A percentile compares a stretch with the other conserved stretches of the same genome.
phyloP scores from a whole-genome alignment of 2,113 vertebrate genomes.

The Eudyptes chrysolophus region DNA sequence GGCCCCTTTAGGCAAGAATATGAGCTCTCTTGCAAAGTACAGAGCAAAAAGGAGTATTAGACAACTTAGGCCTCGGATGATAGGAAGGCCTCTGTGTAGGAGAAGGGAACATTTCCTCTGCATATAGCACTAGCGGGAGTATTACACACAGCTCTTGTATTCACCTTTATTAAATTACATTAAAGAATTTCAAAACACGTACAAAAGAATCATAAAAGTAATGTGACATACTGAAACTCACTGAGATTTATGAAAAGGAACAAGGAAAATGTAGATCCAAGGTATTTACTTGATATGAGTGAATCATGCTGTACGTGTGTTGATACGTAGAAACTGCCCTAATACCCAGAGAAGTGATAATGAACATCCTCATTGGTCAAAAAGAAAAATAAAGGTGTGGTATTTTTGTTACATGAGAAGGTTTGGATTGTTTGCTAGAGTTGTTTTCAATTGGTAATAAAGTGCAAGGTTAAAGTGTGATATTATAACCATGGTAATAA shows the following conservation, averaged over 20 bases:
- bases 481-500: not conserved
- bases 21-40: not conserved
- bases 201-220: not conserved
- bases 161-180: not conserved
- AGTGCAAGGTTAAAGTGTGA: not conserved
- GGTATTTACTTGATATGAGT: not conserved
- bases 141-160: not conserved
- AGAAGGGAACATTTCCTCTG: not conserved
- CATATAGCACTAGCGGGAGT: accelerated
- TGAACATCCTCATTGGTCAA: not conserved
- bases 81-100: not conserved
- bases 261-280: not conserved
- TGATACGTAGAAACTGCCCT: not conserved
- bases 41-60: not conserved
- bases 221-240: not conserved
- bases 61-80: not conserved
- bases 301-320: not conserved
- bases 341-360: not conserved
- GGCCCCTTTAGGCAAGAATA: not conserved
- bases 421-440: not conserved
- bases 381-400: not conserved
- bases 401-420: not conserved
- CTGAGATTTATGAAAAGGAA: not conserved
- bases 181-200: not conserved
- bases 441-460: not conserved